phyloP scores from a whole-genome alignment of 2,113 vertebrate genomes.

The Lepus timidus region DNA sequence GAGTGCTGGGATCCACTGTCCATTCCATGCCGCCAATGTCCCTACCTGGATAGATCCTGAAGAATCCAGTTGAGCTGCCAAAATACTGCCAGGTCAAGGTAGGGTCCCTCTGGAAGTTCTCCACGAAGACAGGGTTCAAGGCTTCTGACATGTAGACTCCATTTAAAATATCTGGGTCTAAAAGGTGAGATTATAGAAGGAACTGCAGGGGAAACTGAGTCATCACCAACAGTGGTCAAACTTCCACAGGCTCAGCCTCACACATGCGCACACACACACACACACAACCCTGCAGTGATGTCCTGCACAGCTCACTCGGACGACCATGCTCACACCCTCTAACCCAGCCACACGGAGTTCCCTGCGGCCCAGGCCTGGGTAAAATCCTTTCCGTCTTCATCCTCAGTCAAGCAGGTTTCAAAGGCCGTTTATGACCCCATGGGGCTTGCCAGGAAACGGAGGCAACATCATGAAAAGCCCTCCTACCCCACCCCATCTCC shows the following conservation, averaged over 20 bases:
- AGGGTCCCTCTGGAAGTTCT: conserved; percentile 96
- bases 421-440: neutral
- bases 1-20: neutral
- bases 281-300: neutral
- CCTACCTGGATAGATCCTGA: conserved; percentile 97
- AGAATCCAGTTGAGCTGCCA: conserved; percentile 97
- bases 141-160: conserved; percentile 98
- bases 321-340: neutral
- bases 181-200: neutral
- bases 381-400: neutral
- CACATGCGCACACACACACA: no score
- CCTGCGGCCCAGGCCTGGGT: neutral
- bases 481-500: neutral
- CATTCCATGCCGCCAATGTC: fast-evolving
- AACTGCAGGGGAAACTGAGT: neutral
- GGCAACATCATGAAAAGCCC: neutral
- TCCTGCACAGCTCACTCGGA: neutral
- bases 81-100: conserved; percentile 99
- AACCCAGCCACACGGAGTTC: neutral
- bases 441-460: neutral
- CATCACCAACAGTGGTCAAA: neutral
- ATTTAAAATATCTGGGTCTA: conserved; percentile 95
- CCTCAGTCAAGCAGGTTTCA: neutral
- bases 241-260: no score
- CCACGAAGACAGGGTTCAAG: conserved; percentile 94